A percentile compares a stretch with the other conserved stretches of the same genome.
These are phyloP conservation scores for Himantopus leucocephalus DNA, from an alignment of 2,113 vertebrate species.

Conservation along the genomic window DNA sequence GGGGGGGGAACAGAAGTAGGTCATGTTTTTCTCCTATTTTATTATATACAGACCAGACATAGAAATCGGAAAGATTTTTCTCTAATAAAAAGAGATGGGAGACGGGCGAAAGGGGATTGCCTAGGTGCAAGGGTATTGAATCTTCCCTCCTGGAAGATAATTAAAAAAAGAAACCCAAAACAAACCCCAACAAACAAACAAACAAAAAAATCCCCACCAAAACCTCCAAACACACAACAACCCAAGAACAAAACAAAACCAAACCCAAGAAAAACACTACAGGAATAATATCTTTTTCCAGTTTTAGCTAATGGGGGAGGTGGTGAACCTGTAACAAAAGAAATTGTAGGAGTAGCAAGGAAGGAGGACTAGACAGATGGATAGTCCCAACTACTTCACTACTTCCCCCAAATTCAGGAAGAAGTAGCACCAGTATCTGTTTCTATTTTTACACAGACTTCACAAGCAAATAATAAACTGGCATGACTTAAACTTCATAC, in stretches of 20 bases:
- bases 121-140: not conserved
- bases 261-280: not conserved
- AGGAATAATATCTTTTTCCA: not conserved
- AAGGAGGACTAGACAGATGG: not conserved
- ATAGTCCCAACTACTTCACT: not conserved
- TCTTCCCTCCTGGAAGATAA: not conserved
- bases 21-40: not conserved
- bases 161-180: not conserved
- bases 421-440: not conserved
- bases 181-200: not conserved
- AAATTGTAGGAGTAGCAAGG: not conserved
- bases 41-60: not conserved
- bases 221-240: not conserved
- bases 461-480: not conserved
- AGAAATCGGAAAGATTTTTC: not conserved
- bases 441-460: not conserved
- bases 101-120: not conserved
- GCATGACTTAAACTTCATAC: not conserved
- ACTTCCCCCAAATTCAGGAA: not conserved
- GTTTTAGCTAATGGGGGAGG: accelerated
- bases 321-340: not conserved
- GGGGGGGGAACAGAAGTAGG: not conserved
- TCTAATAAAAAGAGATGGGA: not conserved
- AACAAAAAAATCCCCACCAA: not conserved
- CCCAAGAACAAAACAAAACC: not conserved